These are phyloP conservation scores for Eueremaeus valkanovi DNA, from an alignment of 2,888 invertebrate genomes.

Conservation along the genomic window DNA sequence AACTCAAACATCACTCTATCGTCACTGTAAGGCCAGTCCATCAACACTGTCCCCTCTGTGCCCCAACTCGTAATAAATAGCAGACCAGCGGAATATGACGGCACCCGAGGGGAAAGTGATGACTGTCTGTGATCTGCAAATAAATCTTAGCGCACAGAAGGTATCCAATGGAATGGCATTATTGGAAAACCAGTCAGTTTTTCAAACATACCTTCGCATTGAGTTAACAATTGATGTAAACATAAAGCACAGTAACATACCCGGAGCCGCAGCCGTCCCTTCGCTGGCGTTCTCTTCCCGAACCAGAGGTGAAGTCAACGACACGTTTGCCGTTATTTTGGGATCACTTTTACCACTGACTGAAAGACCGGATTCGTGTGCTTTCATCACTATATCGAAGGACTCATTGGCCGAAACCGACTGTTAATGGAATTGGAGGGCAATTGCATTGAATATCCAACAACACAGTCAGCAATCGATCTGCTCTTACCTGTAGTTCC, in stretches of 20 bases:
- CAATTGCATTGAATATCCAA: too few relatives aligned
- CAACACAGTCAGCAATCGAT: too few relatives aligned
- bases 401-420: constrained; percentile 25
- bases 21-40: constrained; percentile 25
- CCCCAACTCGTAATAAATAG: constrained; percentile 5
- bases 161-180: not conserved
- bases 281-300: constrained; percentile 60
- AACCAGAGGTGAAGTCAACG: constrained; percentile 87
- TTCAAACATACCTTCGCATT: not conserved
- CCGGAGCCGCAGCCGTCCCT: constrained; percentile 45
- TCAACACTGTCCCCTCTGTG: constrained; percentile 32
- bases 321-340: constrained; percentile 70
- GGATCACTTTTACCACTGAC: constrained; percentile 69
- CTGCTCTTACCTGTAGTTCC: constrained; percentile 62
- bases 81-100: not conserved
- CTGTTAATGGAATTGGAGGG: too few relatives aligned
- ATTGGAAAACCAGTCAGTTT: not conserved
- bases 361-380: constrained; percentile 74
- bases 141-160: constrained; percentile 22
- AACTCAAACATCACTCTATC: constrained; percentile 31
- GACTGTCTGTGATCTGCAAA: constrained; percentile 9
- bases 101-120: constrained; percentile 5
- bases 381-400: constrained; percentile 35
- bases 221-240: not conserved
- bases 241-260: constrained; percentile 39